Percentiles rank a stretch among this genome's conserved stretches.
Conservation (phyloP, 2,888 invertebrate species). For the Eilema griseolum region DNA sequence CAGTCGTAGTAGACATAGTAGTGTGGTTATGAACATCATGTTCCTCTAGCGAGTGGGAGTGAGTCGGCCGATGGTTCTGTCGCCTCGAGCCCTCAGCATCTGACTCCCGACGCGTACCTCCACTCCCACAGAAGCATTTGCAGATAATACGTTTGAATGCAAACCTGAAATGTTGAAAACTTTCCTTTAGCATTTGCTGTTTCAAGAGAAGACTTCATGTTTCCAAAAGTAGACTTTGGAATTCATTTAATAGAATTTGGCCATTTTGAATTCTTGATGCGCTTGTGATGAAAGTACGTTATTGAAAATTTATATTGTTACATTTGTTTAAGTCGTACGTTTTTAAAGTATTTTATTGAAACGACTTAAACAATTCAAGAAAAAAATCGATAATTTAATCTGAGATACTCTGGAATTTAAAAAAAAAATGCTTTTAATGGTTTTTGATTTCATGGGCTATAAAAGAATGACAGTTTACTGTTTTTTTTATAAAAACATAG, state of each 20-base stretch:
- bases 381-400: no score
- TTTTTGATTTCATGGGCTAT: no score
- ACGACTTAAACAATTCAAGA: no score
- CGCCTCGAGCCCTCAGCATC: constrained; percentile 67
- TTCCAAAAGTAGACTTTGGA: not conserved
- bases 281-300: no score
- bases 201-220: not conserved
- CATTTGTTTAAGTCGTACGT: no score
- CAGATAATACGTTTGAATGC: constrained; percentile 98
- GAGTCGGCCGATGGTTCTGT: constrained; percentile 57
- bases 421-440: no score
- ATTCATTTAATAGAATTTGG: not conserved
- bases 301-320: no score
- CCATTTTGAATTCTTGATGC: not conserved
- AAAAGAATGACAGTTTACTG: no score
- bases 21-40: constrained; percentile 57
- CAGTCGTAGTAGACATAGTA: constrained; percentile 49
- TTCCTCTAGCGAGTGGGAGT: constrained; percentile 76
- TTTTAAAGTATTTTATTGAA: no score
- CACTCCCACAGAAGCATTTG: constrained; percentile 90
- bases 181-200: not conserved
- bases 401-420: no score
- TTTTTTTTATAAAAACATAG: no score
- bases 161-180: constrained; percentile 84
- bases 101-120: constrained; percentile 73